phyloP scores from a whole-genome alignment of 1,140 invertebrate genomes.

The Whitmania pigra region DNA sequence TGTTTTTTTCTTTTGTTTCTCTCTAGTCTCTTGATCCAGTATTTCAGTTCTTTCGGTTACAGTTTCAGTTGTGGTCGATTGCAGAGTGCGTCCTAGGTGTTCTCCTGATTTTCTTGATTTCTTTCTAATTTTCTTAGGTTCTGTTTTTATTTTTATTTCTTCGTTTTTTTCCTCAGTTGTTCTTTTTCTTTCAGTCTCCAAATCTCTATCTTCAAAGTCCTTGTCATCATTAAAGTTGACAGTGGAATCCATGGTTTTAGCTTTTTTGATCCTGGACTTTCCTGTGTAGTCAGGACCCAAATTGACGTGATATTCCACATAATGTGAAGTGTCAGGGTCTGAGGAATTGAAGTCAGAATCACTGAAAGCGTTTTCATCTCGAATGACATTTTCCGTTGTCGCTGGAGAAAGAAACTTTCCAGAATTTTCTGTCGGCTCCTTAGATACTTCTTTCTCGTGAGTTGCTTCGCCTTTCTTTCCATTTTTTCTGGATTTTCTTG shows the following conservation, averaged over 20 bases:
- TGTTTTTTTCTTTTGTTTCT: no score
- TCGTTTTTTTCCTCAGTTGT: no score
- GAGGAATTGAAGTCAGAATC: slow-evolving; percentile 5
- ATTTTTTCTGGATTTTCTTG: background rate
- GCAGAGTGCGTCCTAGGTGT: no score
- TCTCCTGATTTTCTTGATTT: no score
- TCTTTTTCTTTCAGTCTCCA: background rate
- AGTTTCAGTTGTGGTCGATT: no score
- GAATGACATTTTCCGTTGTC: no score
- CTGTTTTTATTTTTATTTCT: no score
- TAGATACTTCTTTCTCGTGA: background rate
- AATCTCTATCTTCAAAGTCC: background rate
- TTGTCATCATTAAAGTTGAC: background rate
- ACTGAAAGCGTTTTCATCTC: background rate
- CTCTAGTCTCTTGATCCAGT: no score
- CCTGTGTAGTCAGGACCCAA: background rate
- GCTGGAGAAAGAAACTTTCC: no score
- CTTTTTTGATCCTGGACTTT: background rate
- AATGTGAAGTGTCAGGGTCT: slow-evolving; percentile 3
- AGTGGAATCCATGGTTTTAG: background rate
- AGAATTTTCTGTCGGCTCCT: no score
- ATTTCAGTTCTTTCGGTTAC: no score
- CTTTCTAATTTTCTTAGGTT: no score
- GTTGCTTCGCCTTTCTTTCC: background rate
- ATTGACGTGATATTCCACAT: background rate